Conservation (phyloP, 1,140 invertebrate genomes). For the Trachymyrmex septentrionalis region DNA sequence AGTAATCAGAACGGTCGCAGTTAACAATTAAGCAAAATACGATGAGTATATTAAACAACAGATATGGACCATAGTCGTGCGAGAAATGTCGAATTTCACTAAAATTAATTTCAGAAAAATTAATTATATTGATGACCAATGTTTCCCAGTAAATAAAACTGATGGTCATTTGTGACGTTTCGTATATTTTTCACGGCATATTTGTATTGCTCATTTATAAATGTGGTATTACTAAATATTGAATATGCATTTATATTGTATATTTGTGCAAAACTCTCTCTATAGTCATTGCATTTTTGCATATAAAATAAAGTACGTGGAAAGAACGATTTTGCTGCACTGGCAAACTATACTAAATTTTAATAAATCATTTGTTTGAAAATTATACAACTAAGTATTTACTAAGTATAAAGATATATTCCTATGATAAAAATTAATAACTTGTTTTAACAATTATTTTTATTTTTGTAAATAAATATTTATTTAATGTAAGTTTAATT, state of each 20-base stretch:
- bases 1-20: neutral
- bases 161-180: neutral
- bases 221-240: neutral
- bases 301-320: neutral
- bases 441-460: no score
- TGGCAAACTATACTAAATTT: no score
- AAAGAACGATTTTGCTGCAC: no score
- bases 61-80: neutral
- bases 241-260: neutral
- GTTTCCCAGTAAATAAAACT: neutral
- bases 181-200: neutral
- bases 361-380: no score
- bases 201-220: neutral
- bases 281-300: neutral
- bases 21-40: conserved; percentile 12
- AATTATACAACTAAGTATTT: no score
- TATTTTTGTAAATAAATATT: no score
- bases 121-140: neutral
- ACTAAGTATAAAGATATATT: no score
- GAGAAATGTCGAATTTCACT: neutral
- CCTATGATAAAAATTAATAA: no score
- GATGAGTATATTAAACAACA: conserved; percentile 8
- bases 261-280: neutral
- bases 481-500: no score
- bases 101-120: neutral